Base-by-base conservation (phyloP, 2,888 invertebrate genomes). In the Micropterix aruncella region DNA sequence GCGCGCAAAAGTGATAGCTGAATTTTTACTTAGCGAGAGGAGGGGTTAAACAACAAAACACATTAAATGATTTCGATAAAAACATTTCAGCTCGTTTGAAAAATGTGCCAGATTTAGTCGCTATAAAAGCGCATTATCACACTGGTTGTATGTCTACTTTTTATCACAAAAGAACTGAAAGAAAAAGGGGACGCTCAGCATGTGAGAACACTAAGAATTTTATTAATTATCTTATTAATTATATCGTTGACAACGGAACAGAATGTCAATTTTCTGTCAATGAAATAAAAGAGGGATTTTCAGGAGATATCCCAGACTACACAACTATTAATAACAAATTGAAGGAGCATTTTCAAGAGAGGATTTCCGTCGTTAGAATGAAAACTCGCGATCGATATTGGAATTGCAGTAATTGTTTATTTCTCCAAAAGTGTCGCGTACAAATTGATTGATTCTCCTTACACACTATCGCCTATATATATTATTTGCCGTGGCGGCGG, bases 261-360 rank as follows among this genome's bases (percentile, higher is more conserved):
- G 50, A 52, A 50, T 51, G 52, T 48, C 48, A 52, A 51, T 51
- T 52, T 52, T 52, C 48, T 47, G 44, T 51, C n/a, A 51, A 51
- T 50, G 50, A 50, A 51, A 48, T 50, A 42, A 50, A 50, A 51
- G 48, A 48, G 48, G 46, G 50, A 50, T 51, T 50, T 50, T 50
- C 48, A 47, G 51, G 49, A 49, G 49, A 51, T 50, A 48, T 48
- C 16, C 52, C 43, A 49, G 51, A 49, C 45, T 48, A 47, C 46
- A 48, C 42, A 51, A 52, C 48, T 45, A 50, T 50, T 48, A 50
- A 44, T 43, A 50, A 42, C 42, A 47, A 51, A 50, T 51, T 53
- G 48, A 51, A 51, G 50, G 50, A 51, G 46, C 51, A 53, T 52
- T 52, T 52, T 53, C 48, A 51, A 44, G 51, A 53, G 49, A 49